phyloP scores from a whole-genome alignment of 2,113 vertebrate genomes.

The Rhinoderma darwinii region DNA sequence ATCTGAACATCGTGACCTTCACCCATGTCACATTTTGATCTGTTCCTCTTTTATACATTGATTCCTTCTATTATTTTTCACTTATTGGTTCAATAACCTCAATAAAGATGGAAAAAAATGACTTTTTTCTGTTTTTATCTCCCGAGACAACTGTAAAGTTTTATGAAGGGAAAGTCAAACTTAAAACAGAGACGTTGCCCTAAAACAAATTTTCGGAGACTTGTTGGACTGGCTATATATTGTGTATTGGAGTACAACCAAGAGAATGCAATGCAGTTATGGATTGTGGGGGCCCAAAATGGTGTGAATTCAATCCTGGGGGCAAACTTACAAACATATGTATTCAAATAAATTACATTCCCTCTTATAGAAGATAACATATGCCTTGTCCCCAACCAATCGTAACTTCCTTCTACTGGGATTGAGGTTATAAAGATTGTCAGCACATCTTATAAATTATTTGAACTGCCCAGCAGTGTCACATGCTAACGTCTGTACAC shows the following conservation, averaged over 20 bases:
- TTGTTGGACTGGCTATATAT: background rate
- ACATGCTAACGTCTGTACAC: slow-evolving; percentile 34
- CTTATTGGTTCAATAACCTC: background rate
- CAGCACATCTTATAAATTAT: slow-evolving; percentile 50
- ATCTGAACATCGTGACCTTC: background rate
- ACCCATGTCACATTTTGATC: background rate
- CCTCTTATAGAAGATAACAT: background rate
- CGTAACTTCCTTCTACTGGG: background rate
- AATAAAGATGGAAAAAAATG: background rate
- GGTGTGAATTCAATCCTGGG: background rate
- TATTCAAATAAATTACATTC: background rate
- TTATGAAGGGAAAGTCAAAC: background rate
- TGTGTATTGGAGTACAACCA: too few relatives aligned
- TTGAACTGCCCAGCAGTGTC: slow-evolving; percentile 53
- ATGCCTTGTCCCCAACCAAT: background rate
- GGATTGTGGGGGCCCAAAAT: background rate
- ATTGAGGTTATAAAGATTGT: background rate
- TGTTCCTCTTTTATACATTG: slow-evolving; percentile 4
- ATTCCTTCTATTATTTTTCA: background rate
- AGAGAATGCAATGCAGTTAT: background rate
- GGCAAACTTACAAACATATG: background rate
- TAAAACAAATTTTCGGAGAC: background rate
- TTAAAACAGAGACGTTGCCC: background rate
- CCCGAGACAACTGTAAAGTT: background rate
- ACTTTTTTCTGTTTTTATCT: background rate